Evolutionary conservation across 2,888 invertebrate genomes (phyloP).

Genomic region (Euphydryas editha): DNA sequence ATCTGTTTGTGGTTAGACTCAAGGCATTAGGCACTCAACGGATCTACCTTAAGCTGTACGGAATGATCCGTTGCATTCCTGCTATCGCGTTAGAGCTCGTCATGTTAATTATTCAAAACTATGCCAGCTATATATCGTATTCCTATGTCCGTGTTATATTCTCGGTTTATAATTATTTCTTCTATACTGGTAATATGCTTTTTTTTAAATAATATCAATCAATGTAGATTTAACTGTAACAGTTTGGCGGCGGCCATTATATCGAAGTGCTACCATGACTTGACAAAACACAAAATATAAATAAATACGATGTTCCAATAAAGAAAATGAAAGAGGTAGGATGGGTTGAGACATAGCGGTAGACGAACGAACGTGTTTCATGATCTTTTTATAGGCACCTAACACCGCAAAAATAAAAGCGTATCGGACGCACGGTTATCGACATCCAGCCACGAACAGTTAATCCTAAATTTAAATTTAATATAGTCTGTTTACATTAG

Average conservation of each 20-base stretch:
- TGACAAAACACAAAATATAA: conserved; percentile 26
- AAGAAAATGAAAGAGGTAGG: conserved; percentile 39
- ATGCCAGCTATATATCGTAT: conserved; percentile 15
- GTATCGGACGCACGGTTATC: conserved; percentile 58
- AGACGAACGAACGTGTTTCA: conserved; percentile 58
- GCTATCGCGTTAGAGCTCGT: conserved; percentile 36
- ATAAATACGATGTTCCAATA: conserved; percentile 26
- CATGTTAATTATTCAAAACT: conserved; percentile 43
- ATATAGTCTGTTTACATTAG: not conserved
- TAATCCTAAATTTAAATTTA: conserved; percentile 5
- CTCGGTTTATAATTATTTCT: not conserved
- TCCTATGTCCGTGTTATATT: conserved; percentile 19
- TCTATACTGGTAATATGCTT: not conserved
- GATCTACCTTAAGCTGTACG: conserved; percentile 44
- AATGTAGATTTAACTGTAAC: not conserved
- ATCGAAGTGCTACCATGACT: conserved; percentile 22
- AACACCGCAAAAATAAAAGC: conserved; percentile 63
- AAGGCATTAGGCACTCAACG: conserved; percentile 46
- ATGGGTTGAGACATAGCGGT: conserved; percentile 59
- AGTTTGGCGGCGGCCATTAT: conserved; percentile 12
- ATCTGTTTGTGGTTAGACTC: conserved; percentile 42
- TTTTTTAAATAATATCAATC: not conserved
- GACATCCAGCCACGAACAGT: conserved; percentile 20
- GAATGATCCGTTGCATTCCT: conserved; percentile 45
- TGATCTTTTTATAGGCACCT: conserved; percentile 69